Base-by-base conservation (phyloP, 2,797 vertebrate genomes). In the Delichon dasypus region DNA sequence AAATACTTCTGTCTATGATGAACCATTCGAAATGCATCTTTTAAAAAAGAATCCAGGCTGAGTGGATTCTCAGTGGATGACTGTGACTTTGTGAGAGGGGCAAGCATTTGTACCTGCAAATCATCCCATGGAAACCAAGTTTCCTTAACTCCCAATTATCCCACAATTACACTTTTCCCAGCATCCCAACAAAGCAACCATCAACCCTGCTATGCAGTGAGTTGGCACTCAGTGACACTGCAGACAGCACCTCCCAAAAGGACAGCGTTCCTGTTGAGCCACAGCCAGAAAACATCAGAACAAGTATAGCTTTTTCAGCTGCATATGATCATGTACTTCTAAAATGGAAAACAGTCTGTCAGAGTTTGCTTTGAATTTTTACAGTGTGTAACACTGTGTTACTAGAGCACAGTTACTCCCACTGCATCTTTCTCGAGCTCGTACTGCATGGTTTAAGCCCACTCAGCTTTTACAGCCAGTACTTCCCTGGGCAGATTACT, bases 301-400 rank as follows among this genome's bases (percentile, higher is more conserved):
- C 27, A 74, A 90, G 51, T 5, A 53, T 2, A 64, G 57, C 57
- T 82, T 38, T 88, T 90, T 85, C 54, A 82, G 55, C 45, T 30
- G 23, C 77, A 32, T 42, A 42, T 13, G 51, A 70, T 44, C 10
- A 2, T 34, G 5, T 38, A 51, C 61, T 90, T 82, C 80, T 70
- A 18, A 88, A 93, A 82, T 40, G 88, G 74, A 95, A 80, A 90
- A n/a, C 84, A 71, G 78, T 51, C 88, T 95, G 91, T 29, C 84
- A 91, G 58, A 94, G 83, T 57, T 84, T 86, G 71, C 83, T 94
- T 42, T 40, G 77, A 42, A 51, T 88, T 93, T 90, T 73, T 79
- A 60, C 54, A 88, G 70, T 25, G 76, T 88, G 76, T 81, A 86
- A 91, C 76, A 25, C 65, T 12, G 13, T 26, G 23, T 94, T 94